phyloP scores from a whole-genome alignment of 2,113 vertebrate species.

The Puntigrus tetrazona region DNA sequence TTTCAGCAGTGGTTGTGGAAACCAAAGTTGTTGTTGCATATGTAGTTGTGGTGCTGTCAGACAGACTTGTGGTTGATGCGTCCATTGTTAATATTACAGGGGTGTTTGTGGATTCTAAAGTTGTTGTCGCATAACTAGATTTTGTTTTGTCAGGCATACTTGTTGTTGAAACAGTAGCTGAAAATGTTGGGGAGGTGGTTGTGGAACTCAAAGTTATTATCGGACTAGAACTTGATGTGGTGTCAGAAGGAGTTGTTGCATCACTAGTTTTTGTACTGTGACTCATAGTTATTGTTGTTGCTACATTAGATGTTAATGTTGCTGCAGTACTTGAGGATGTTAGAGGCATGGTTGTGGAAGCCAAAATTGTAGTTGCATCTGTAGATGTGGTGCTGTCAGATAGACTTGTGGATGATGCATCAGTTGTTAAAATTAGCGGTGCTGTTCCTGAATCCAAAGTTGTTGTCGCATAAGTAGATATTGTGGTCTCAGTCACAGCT shows the following conservation, averaged over 20 bases:
- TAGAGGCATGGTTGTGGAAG: neutral
- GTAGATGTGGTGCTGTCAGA: neutral
- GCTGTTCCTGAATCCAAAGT: no score
- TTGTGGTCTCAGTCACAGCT: neutral
- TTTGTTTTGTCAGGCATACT: neutral
- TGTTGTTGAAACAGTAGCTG: neutral
- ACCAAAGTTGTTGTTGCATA: neutral
- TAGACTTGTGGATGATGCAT: neutral
- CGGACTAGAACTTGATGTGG: no score
- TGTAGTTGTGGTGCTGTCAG: neutral
- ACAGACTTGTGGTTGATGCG: no score
- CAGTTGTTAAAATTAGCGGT: neutral
- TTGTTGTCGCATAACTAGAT: no score
- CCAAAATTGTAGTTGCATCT: neutral
- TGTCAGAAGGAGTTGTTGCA: no score
- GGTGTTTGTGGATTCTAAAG: neutral
- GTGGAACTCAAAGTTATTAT: neutral
- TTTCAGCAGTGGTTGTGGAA: neutral
- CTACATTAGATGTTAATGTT: no score
- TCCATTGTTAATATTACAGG: neutral
- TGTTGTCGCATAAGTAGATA: no score
- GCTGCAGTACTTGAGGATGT: no score
- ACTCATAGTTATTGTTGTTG: no score
- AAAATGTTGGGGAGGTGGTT: neutral
- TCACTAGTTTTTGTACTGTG: neutral